Evolutionary conservation across 2,888 invertebrate species (phyloP).

Genomic region (Drosophila multiciliata): DNA sequence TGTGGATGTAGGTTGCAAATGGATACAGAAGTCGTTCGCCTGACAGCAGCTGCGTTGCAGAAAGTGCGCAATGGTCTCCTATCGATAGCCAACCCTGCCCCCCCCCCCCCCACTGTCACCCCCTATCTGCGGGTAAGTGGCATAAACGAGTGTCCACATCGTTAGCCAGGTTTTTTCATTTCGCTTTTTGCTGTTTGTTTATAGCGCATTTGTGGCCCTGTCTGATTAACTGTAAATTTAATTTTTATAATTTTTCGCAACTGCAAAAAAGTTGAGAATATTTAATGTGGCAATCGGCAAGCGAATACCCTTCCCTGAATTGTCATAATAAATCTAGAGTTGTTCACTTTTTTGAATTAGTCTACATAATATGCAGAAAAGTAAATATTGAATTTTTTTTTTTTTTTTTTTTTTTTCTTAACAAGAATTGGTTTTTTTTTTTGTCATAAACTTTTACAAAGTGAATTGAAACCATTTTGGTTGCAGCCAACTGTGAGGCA

Average conservation of each 20-base stretch:
- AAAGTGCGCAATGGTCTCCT: constrained; percentile 44
- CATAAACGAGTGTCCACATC: constrained; percentile 39
- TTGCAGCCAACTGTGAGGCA: constrained; percentile 1
- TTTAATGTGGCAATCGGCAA: neutral
- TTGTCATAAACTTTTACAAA: neutral
- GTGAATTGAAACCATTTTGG: neutral
- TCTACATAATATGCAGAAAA: neutral
- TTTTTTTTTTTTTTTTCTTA: neutral
- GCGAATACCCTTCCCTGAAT: constrained; percentile 13
- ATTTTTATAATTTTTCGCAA: constrained; percentile 53
- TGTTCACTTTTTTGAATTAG: neutral
- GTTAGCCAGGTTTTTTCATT: constrained; percentile 59
- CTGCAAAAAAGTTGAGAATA: neutral
- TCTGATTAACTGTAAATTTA: constrained; percentile 81
- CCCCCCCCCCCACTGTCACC: too few species aligned
- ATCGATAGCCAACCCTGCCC: constrained; percentile 17
- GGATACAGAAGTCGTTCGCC: constrained; percentile 33
- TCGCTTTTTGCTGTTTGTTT: constrained; percentile 63
- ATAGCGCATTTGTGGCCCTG: constrained; percentile 80
- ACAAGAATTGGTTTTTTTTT: neutral
- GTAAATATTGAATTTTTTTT: neutral
- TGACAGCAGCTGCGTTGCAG: constrained; percentile 54
- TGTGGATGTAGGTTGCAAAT: neutral
- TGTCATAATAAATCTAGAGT: neutral
- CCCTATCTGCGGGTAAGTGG: neutral